Percentiles rank a stretch among this genome's conserved stretches.
These are phyloP conservation scores for Glyphotaelius pellucidus DNA, from an alignment of 2,888 invertebrate genomes.

Conservation along the genomic window DNA sequence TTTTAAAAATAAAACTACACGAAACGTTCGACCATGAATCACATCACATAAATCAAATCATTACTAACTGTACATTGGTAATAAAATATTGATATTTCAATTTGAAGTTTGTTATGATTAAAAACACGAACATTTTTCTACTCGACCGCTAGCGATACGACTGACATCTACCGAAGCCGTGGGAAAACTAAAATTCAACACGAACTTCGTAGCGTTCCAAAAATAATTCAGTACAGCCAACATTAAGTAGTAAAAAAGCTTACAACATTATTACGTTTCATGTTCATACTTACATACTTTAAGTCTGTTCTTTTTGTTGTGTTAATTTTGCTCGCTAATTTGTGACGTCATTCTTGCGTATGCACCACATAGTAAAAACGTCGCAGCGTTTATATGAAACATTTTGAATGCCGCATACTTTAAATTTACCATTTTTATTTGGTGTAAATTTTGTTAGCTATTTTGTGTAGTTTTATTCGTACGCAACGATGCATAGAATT, in stretches of 20 bases:
- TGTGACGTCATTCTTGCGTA: no score
- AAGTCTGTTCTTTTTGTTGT: no score
- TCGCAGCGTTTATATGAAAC: not conserved
- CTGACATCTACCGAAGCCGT: slow-evolving; percentile 17
- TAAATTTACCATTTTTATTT: not conserved
- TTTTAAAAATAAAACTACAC: not conserved
- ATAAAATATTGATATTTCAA: not conserved
- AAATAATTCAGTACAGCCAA: not conserved
- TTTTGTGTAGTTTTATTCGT: not conserved
- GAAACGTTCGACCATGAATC: not conserved
- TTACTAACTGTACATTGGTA: no score
- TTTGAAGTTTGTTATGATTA: not conserved
- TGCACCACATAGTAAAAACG: not conserved
- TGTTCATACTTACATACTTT: no score
- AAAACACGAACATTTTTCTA: not conserved
- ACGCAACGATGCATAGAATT: not conserved
- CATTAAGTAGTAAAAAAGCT: not conserved
- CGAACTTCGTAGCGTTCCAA: slow-evolving; percentile 10
- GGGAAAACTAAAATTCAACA: slow-evolving; percentile 32
- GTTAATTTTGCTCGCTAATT: no score
- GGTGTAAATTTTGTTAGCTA: not conserved
- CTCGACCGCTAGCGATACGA: not conserved
- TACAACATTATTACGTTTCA: no score
- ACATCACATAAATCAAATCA: not conserved
- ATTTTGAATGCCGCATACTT: not conserved